Conservation (phyloP, 2,888 invertebrate genomes). For the Lumbricus terrestris region DNA sequence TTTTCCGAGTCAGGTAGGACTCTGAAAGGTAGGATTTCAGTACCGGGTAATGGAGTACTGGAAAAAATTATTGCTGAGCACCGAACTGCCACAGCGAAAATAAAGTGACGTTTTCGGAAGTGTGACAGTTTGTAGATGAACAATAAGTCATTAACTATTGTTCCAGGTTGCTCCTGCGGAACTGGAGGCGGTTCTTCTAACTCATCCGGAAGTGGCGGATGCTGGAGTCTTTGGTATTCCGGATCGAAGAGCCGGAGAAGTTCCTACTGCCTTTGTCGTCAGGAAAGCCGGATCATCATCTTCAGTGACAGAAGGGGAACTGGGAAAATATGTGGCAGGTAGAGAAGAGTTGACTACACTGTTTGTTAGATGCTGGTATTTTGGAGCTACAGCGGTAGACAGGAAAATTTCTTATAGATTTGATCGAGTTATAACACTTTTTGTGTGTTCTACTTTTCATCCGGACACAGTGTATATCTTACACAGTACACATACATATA, state of each 20-base stretch:
- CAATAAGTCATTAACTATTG: too few relatives aligned
- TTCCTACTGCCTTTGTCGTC: conserved; percentile 30
- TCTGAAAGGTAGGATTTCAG: too few relatives aligned
- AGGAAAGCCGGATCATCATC: neutral
- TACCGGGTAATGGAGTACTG: too few relatives aligned
- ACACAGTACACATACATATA: too few relatives aligned
- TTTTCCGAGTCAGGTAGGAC: too few relatives aligned
- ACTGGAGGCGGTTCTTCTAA: conserved; percentile 25
- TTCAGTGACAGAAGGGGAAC: neutral
- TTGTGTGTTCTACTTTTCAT: too few relatives aligned
- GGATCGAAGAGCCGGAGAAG: conserved; percentile 20
- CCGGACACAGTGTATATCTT: too few relatives aligned
- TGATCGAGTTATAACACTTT: too few relatives aligned
- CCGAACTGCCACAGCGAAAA: too few relatives aligned
- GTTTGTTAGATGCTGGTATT: neutral
- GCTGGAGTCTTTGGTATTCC: conserved; percentile 26
- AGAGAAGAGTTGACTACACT: neutral
- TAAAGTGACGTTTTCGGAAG: too few relatives aligned
- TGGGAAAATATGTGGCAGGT: neutral
- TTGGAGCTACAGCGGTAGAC: neutral
- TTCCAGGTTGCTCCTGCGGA: conserved; percentile 31
- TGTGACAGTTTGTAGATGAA: neutral
- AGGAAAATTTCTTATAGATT: too few relatives aligned
- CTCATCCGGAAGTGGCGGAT: conserved; percentile 21
- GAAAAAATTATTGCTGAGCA: too few relatives aligned